A percentile compares a stretch with the other conserved stretches of the same genome.
Evolutionary conservation across 2,888 invertebrate genomes (phyloP).

Genomic region (Pristionchus japonicus): DNA sequence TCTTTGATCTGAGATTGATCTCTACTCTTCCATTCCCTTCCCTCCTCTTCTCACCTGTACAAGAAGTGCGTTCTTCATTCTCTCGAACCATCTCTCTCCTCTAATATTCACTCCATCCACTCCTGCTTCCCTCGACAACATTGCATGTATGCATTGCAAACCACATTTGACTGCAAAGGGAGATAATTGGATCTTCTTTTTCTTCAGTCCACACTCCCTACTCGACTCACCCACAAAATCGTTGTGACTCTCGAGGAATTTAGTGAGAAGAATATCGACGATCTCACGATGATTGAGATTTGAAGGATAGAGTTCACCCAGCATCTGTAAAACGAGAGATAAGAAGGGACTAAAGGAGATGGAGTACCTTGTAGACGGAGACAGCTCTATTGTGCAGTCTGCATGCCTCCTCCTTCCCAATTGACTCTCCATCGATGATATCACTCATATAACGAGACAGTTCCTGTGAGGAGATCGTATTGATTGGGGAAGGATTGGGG

Average conservation of each 20-base stretch:
- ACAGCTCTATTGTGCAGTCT: background rate
- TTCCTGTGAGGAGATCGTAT: background rate
- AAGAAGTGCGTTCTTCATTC: background rate
- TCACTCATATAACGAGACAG: background rate
- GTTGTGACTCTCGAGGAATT: background rate
- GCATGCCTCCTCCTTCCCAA: constrained; percentile 5
- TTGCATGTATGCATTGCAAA: background rate
- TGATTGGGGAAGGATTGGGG: too few species aligned
- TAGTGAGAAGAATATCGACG: background rate
- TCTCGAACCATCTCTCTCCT: background rate
- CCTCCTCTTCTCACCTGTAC: background rate
- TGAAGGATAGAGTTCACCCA: background rate
- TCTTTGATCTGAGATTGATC: background rate
- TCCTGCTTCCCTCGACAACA: constrained; percentile 4
- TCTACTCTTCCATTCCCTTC: background rate
- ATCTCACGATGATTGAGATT: background rate
- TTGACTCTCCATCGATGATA: background rate
- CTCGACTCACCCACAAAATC: constrained; percentile 1
- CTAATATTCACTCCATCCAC: constrained; percentile 9
- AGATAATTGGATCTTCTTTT: background rate
- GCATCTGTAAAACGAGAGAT: background rate
- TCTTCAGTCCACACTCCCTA: background rate
- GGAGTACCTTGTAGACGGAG: constrained; percentile 4
- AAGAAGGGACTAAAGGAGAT: background rate
- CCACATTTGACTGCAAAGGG: background rate